Conservation (phyloP, 2,113 vertebrate species). For the Rousettus leschenaultii region DNA sequence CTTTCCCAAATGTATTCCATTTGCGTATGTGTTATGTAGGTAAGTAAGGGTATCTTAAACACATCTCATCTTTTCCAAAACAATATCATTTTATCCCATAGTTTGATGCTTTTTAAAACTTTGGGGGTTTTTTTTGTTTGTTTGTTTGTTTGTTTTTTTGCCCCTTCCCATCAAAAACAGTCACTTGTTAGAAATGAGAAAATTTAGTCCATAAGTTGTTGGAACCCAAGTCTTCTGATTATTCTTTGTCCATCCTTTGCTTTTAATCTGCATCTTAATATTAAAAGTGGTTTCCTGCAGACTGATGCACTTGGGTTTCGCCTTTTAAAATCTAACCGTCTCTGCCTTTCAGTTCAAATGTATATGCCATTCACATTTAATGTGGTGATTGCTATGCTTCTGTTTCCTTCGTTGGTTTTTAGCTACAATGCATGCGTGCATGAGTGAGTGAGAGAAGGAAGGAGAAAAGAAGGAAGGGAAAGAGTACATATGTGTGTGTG, state of each 20-base stretch:
- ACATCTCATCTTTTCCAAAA: not conserved
- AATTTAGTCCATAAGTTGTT: not conserved
- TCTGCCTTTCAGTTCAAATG: not conserved
- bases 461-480: too few relatives aligned
- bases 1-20: not conserved
- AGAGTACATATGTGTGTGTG: too few relatives aligned
- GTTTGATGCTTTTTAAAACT: not conserved
- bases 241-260: not conserved
- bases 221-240: not conserved
- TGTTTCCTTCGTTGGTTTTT: not conserved
- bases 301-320: not conserved
- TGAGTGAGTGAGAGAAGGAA: not conserved
- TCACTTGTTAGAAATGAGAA: not conserved
- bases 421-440: not conserved
- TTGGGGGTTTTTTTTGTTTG: not conserved
- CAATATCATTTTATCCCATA: not conserved
- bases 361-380: not conserved
- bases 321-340: not conserved
- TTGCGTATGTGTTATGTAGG: not conserved
- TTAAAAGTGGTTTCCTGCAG: not conserved
- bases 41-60: not conserved
- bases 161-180: not conserved
- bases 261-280: not conserved
- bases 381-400: not conserved
- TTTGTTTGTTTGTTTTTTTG: too few relatives aligned